A percentile compares a stretch with the other conserved stretches of the same genome.
These are phyloP conservation scores for Parthenolecanium corni DNA, from an alignment of 2,888 invertebrate species.

Conservation along the genomic window DNA sequence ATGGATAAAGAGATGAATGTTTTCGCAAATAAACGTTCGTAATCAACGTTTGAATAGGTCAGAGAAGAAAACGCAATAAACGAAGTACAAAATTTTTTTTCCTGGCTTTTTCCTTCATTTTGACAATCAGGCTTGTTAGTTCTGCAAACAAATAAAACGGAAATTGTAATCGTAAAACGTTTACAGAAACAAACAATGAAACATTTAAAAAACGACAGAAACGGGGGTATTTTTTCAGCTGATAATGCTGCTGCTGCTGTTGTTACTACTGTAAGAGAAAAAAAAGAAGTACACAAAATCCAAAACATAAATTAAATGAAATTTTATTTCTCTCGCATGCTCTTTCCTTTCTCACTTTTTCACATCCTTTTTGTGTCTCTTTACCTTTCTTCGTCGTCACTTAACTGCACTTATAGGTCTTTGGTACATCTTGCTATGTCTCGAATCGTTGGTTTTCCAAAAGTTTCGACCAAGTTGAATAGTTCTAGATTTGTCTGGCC, in stretches of 20 bases:
- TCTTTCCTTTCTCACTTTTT: too few relatives aligned
- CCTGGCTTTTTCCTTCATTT: not conserved
- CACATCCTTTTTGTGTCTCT: too few relatives aligned
- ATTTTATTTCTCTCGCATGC: too few relatives aligned
- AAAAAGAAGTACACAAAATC: not conserved
- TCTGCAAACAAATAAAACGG: conserved; percentile 13
- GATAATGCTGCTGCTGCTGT: not conserved
- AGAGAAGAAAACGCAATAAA: not conserved
- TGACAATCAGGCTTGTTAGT: conserved; percentile 17
- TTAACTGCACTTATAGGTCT: too few relatives aligned
- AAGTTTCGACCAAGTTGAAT: too few relatives aligned
- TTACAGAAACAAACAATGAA: conserved; percentile 21
- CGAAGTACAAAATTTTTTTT: not conserved
- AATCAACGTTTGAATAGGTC: not conserved
- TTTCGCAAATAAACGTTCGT: not conserved
- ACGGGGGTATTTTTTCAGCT: not conserved
- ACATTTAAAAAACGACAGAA: not conserved
- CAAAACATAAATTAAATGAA: not conserved
- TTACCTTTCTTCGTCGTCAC: too few relatives aligned
- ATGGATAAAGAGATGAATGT: too few relatives aligned
- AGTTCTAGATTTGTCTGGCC: too few relatives aligned
- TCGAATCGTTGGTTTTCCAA: too few relatives aligned
- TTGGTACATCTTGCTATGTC: too few relatives aligned
- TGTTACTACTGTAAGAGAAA: too few relatives aligned
- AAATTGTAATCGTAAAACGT: conserved; percentile 22